Conservation (phyloP, 2,113 vertebrate genomes). For the Ploceus nigricollis region DNA sequence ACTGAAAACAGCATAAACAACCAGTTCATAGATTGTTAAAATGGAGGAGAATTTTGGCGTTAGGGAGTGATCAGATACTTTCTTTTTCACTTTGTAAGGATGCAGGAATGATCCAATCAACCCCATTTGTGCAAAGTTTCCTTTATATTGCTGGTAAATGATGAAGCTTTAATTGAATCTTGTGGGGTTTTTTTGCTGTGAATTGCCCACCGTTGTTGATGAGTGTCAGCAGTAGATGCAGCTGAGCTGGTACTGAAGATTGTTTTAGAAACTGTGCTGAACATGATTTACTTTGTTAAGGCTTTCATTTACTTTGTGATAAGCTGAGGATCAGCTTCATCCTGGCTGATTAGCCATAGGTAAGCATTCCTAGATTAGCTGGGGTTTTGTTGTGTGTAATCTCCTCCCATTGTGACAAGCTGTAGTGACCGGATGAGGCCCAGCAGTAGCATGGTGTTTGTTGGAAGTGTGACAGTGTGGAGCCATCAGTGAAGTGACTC, state of each 20-base stretch:
- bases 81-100: neutral
- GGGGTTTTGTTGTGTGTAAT: neutral
- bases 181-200: neutral
- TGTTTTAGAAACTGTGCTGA: neutral
- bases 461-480: neutral
- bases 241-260: neutral
- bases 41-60: neutral
- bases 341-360: neutral
- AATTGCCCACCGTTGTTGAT: neutral
- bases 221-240: neutral
- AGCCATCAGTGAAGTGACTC: neutral
- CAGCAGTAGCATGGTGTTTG: neutral
- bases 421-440: neutral
- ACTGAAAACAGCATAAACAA: neutral
- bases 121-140: neutral
- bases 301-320: conserved; percentile 3
- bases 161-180: neutral
- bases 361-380: neutral
- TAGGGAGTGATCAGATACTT: neutral
- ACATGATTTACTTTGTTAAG: neutral
- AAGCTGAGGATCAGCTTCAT: conserved; percentile 16
- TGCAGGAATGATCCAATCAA: neutral
- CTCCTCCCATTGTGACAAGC: neutral
- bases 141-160: neutral
- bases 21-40: neutral